Evolutionary conservation across 2,797 vertebrate genomes (phyloP).

Genomic region (Enteromius anoplus): DNA sequence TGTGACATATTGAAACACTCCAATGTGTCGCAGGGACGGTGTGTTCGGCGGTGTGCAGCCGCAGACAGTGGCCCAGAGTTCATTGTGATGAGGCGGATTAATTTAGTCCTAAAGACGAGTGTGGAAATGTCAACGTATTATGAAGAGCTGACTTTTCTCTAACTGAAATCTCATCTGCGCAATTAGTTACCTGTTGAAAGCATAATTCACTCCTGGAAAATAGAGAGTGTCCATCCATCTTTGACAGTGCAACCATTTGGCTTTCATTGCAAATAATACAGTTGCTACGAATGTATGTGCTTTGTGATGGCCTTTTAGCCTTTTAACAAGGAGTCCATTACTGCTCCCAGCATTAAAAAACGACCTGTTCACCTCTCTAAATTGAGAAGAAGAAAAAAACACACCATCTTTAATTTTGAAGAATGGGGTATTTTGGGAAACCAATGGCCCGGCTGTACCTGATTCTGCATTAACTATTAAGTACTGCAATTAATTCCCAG

Average conservation of each 20-base stretch:
- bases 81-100: slow-evolving; percentile 47
- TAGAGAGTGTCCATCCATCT: background rate
- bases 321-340: slow-evolving; percentile 32
- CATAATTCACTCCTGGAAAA: slow-evolving; percentile 33
- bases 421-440: slow-evolving; percentile 56
- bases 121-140: slow-evolving; percentile 54
- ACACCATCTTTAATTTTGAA: slow-evolving; percentile 37
- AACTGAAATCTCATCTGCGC: slow-evolving; percentile 47
- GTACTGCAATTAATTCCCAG: slow-evolving; percentile 60
- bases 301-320: slow-evolving; percentile 29
- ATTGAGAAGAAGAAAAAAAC: background rate
- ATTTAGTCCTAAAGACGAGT: slow-evolving; percentile 51
- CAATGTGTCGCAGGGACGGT: slow-evolving; percentile 26
- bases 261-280: slow-evolving; percentile 35
- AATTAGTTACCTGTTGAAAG: slow-evolving; percentile 54
- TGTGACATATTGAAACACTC: slow-evolving; percentile 57
- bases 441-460: slow-evolving; percentile 53
- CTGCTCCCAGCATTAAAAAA: background rate
- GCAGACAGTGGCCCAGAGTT: slow-evolving; percentile 21
- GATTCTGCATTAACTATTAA: slow-evolving; percentile 64
- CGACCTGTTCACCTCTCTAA: slow-evolving; percentile 13
- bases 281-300: slow-evolving; percentile 10
- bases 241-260: slow-evolving; percentile 1
- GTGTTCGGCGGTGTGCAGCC: slow-evolving; percentile 7
- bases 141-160: slow-evolving; percentile 45